phyloP scores from a whole-genome alignment of 1,140 invertebrate species.

The Ips typographus region DNA sequence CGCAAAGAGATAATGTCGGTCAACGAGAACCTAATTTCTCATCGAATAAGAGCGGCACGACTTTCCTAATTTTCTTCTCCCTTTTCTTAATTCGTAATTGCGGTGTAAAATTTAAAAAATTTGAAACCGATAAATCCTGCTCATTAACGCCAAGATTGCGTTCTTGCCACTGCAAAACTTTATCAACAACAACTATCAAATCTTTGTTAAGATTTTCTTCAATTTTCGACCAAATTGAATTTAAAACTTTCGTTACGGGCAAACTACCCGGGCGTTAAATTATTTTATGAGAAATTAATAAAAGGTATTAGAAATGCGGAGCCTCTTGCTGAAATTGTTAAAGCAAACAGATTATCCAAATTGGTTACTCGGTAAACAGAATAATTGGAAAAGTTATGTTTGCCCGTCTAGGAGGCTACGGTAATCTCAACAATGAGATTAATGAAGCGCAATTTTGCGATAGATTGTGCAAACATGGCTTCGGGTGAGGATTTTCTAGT shows the following conservation, averaged over 20 bases:
- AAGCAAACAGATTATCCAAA: slow-evolving; percentile 47
- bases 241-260: slow-evolving; percentile 19
- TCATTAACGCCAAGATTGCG: neutral
- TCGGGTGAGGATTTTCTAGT: slow-evolving; percentile 15
- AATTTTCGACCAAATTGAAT: slow-evolving; percentile 15
- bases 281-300: slow-evolving; percentile 26
- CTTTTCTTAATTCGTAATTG: slow-evolving; percentile 29
- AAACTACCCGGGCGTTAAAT: slow-evolving; percentile 16
- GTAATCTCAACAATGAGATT: slow-evolving; percentile 25
- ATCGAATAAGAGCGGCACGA: slow-evolving; percentile 20
- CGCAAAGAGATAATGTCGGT: slow-evolving; percentile 27
- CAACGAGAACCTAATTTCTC: slow-evolving; percentile 29
- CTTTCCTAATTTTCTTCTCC: slow-evolving; percentile 24
- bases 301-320: slow-evolving; percentile 37
- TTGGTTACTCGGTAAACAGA: slow-evolving; percentile 47
- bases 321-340: slow-evolving; percentile 40
- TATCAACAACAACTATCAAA: too few species aligned
- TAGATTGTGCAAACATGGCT: slow-evolving; percentile 22
- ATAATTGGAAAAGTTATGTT: slow-evolving; percentile 46
- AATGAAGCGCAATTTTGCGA: slow-evolving; percentile 14
- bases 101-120: slow-evolving; percentile 19
- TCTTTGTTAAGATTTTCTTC: neutral
- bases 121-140: slow-evolving; percentile 10
- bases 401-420: slow-evolving; percentile 8
- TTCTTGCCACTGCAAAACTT: neutral